Evolutionary conservation across 1,140 invertebrate species (phyloP), one percentile per base, ranked within the genome.

Genomic region (Heliconius hewitsoni): DNA sequence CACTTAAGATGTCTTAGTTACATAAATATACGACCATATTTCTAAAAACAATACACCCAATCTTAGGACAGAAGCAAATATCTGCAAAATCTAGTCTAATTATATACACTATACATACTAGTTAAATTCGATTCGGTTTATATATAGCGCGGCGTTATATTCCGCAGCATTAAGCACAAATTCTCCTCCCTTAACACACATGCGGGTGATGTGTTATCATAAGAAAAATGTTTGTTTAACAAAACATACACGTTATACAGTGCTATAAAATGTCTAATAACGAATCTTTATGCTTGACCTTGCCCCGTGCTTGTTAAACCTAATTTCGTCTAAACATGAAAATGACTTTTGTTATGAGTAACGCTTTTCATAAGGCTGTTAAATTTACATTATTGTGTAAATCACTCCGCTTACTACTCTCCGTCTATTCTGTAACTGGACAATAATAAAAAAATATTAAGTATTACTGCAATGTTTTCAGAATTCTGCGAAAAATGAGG

Each of bases 281-380:
- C 55, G 55, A 57, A 23, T 11, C n/a, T 23, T 60, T 23, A 27
- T 23, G 1, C n/a, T 23, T 60, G 8, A 9, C n/a, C 55, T 60
- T 60, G 55, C n/a, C 55, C 55, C 19, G 23, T 60, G 23, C 55
- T 60, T 60, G 55, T 23, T 60, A 27, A 60, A 60, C 55, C 55
- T 60, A 60, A 60, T 60, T 60, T 23, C 55, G 55, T 60, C 52
- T 55, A 57, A 57, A 57, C 55, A 23, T n/a, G n/a, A n/a, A n/a
- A n/a, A 60, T 60, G n/a, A 60, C n/a, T n/a, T 60, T 23, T 60
- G n/a, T n/a, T 23, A 19, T 60, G 55, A 60, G 19, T 23, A 23
- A 60, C 55, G 55, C n/a, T 60, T 27, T 60, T 60, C 55, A 60
- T 8, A 60, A 60, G 11, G n/a, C n/a, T 60, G 19, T 60, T 60